Evolutionary conservation across 2,113 vertebrate species (phyloP).

Genomic region (Crocuta crocuta): DNA sequence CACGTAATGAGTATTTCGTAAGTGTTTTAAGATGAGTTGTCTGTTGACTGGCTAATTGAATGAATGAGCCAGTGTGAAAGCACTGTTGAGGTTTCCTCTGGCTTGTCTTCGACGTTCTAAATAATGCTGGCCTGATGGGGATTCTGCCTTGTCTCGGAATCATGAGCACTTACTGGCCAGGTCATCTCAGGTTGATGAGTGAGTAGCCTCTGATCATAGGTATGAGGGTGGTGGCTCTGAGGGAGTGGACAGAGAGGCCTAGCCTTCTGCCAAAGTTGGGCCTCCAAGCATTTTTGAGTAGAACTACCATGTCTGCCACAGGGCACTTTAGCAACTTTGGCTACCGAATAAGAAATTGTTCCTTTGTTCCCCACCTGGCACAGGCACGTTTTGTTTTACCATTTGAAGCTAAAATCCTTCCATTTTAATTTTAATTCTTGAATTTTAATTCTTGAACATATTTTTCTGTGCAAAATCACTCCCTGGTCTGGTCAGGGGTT

Average conservation of each 20-base stretch:
- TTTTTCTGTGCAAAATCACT: background rate
- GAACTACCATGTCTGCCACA: background rate
- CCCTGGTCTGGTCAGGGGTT: background rate
- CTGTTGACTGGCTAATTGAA: background rate
- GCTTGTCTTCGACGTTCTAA: background rate
- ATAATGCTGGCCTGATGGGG: background rate
- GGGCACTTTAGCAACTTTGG: background rate
- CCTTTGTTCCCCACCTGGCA: background rate
- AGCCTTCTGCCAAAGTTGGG: background rate
- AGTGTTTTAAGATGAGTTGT: background rate
- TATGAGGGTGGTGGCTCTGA: background rate
- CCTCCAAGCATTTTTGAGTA: background rate
- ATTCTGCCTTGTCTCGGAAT: background rate
- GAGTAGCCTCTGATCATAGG: background rate
- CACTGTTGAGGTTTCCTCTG: background rate
- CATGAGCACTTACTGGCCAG: background rate
- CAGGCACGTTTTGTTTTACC: background rate
- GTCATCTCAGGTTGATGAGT: background rate
- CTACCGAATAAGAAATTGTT: background rate
- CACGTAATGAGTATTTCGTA: background rate
- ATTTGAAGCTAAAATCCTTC: background rate
- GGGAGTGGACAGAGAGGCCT: rapidly evolving
- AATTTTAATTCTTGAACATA: background rate
- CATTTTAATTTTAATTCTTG: background rate
- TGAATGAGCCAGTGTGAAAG: background rate